phyloP scores from a whole-genome alignment of 2,113 vertebrate species.

The Tragelaphus strepsiceros region DNA sequence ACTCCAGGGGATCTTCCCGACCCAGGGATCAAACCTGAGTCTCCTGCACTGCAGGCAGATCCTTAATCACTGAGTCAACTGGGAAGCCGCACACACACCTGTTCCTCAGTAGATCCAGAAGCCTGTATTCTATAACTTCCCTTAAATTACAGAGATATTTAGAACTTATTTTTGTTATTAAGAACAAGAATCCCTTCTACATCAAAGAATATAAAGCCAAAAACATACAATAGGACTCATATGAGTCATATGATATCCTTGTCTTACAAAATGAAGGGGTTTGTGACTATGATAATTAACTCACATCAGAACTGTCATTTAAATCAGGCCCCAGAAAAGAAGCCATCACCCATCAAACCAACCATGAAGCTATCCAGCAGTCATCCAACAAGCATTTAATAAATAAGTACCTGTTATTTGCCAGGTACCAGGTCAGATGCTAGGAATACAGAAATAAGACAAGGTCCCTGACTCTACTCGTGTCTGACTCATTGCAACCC shows the following conservation, averaged over 20 bases:
- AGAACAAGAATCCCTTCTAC: background rate
- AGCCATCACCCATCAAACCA: background rate
- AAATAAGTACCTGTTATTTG: background rate
- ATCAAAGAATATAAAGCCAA: slow-evolving; percentile 5
- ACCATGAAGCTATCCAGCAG: background rate
- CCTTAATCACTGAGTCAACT: background rate
- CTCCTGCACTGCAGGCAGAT: background rate
- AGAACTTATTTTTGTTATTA: background rate
- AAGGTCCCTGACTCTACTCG: background rate
- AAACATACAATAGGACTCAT: background rate
- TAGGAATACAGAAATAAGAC: background rate
- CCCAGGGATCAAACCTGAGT: background rate
- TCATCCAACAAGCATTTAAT: background rate
- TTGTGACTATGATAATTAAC: background rate
- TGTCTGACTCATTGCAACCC: background rate
- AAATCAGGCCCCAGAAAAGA: background rate
- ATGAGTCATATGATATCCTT: background rate
- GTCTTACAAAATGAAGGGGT: background rate
- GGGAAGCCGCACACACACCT: background rate
- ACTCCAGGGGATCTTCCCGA: background rate
- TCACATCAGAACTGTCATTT: background rate
- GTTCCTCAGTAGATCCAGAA: background rate
- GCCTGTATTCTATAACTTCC: background rate
- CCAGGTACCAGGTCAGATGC: background rate
- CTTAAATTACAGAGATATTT: background rate